Percentiles rank a stretch among this genome's conserved stretches.
These are phyloP conservation scores for Tribolium freemani DNA, from an alignment of 2,888 invertebrate species.

Conservation along the genomic window DNA sequence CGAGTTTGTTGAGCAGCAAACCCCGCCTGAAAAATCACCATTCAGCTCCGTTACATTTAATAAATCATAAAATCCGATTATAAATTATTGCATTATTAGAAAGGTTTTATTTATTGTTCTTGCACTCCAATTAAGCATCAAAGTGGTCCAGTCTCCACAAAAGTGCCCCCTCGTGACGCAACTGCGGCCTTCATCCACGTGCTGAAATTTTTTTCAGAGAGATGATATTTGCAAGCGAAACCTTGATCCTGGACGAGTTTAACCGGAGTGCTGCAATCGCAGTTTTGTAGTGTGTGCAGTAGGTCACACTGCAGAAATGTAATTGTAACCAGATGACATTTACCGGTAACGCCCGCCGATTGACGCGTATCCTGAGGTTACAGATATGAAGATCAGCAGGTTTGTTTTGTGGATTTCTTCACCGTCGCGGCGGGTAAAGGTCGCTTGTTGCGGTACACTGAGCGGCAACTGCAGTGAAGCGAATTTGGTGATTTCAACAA, in stretches of 20 bases:
- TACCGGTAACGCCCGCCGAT: conserved; percentile 46
- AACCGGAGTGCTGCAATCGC: conserved; percentile 25
- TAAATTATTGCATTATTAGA: conserved; percentile 31
- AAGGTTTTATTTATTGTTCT: conserved; percentile 25
- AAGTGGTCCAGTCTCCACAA: neutral
- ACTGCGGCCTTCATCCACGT: neutral
- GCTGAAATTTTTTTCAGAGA: neutral
- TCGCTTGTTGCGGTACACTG: conserved; percentile 27
- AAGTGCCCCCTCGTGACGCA: neutral
- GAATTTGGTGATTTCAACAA: no score
- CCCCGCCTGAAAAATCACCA: conserved; percentile 3
- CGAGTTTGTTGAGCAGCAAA: neutral
- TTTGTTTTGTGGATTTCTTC: conserved; percentile 43
- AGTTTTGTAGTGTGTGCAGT: conserved; percentile 15
- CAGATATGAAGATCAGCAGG: conserved; percentile 43
- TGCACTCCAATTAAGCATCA: conserved; percentile 18
- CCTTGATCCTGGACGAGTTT: conserved; percentile 38
- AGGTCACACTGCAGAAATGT: conserved; percentile 39
- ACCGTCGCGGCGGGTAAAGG: conserved; percentile 36
- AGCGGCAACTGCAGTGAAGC: neutral
- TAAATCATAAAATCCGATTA: conserved; percentile 20
- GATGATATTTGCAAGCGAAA: conserved; percentile 9
- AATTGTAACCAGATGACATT: conserved; percentile 45
- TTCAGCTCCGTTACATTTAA: conserved; percentile 12
- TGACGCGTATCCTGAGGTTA: conserved; percentile 43